Base-by-base conservation (phyloP, 2,888 invertebrate genomes). In the Cordilura impudica region DNA sequence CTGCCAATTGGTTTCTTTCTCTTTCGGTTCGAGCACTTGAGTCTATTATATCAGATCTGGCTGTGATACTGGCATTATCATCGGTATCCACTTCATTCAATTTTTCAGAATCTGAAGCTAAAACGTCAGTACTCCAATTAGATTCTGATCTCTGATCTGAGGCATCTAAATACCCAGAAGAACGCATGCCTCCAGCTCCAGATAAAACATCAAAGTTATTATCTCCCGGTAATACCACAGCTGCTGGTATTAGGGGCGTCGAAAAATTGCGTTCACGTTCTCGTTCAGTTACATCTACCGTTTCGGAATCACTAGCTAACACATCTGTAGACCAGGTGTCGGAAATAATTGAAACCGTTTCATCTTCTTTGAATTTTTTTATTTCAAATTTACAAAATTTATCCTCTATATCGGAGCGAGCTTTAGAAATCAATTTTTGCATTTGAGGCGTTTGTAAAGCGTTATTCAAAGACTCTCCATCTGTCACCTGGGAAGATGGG, bases 311-410 rank as follows among this genome's bases (percentile, higher is more conserved):
- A 69, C 97, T 98, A 0, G 98, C 98, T 70, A 98, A 90, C 54
- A 99, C 99, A 90, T 99, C 99, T 0, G 99, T 99, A 83, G 98
- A 98, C 99, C 99, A 99, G 0, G 98, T 98, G 89, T 99, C 99
- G 54, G 98, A 98, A 84, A 99, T 98, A 86, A 98, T 94, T 39
- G 98, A 98, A 84, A 98, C 95, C 0, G 98, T 98, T 90, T 99
- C 99, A 89, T 98, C 98, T 1, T 96, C 96, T 90, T 93, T 93
- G 67, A 94, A 88, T 86, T 94, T 94, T 89, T 96, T 97, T 35
- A 99, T 96, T 88, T 98, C 98, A 89, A 99, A 99, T 90, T 98
- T 98, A 89, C 98, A 98, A 91, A 99, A 99, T 88, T 98, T 97
- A 84, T 99, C 99, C 84, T 98, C 98, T 75, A 99, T 97, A 85